Conservation (phyloP, 92 coral and sea anemone species). For the Palythoa grandiflora region DNA sequence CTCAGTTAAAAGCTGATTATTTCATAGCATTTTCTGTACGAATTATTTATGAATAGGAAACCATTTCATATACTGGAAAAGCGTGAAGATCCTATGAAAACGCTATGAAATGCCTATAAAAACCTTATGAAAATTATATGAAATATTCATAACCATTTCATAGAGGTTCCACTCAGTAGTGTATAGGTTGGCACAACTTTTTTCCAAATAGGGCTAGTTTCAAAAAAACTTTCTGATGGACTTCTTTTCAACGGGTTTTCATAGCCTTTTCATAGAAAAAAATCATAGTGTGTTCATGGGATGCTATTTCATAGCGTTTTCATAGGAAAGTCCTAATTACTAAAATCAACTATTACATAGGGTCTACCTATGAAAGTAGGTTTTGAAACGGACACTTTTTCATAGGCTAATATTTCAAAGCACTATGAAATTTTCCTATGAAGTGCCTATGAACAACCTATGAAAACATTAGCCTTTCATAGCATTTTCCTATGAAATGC, state of each 20-base stretch:
- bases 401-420: slow-evolving; percentile 14
- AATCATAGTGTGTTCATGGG: slow-evolving; percentile 13
- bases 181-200: slow-evolving; percentile 22
- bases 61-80: slow-evolving; percentile 13
- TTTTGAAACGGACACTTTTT: slow-evolving; percentile 10
- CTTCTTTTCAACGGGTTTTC: slow-evolving; percentile 14
- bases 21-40: slow-evolving; percentile 29
- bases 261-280: slow-evolving; percentile 24
- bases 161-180: not conserved
- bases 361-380: slow-evolving; percentile 16
- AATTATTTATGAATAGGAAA: slow-evolving; percentile 15
- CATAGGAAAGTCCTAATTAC: slow-evolving; percentile 20
- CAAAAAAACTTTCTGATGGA: slow-evolving; percentile 16
- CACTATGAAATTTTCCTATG: slow-evolving; percentile 12
- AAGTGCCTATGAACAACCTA: slow-evolving; percentile 22
- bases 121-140: slow-evolving; percentile 11
- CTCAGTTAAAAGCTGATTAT: slow-evolving; percentile 13
- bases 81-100: not conserved
- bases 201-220: not conserved
- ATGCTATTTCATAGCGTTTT: slow-evolving; percentile 15
- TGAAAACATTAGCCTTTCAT: slow-evolving; percentile 10
- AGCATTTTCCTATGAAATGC: slow-evolving; percentile 6
- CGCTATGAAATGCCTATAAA: not conserved
- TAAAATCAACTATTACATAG: slow-evolving; percentile 13
- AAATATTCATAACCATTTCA: not conserved